Evolutionary conservation across 2,888 invertebrate species (phyloP).

Genomic region (Myopa testacea): DNA sequence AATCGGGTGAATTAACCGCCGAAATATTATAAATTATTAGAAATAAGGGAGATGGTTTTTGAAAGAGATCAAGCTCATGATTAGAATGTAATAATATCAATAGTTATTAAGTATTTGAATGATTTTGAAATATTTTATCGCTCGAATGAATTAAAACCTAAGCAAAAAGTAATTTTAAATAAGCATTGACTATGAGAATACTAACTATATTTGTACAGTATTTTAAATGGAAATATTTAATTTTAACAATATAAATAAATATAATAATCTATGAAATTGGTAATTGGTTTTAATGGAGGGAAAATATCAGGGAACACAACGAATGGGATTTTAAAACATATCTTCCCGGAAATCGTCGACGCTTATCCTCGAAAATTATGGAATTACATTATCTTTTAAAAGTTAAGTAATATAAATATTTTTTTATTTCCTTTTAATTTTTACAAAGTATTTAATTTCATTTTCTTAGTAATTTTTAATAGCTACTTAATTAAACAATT

Average conservation of each 20-base stretch:
- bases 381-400: too few species aligned
- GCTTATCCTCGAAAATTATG: too few species aligned
- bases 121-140: neutral
- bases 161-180: slow-evolving; percentile 8
- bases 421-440: slow-evolving; percentile 9
- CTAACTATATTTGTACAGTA: slow-evolving; percentile 14
- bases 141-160: slow-evolving; percentile 9
- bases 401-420: too few species aligned
- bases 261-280: neutral
- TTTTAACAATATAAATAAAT: neutral
- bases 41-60: too few species aligned
- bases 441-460: neutral
- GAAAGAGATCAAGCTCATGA: too few species aligned
- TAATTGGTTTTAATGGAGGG: neutral
- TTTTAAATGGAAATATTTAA: neutral
- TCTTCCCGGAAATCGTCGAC: too few species aligned
- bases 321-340: too few species aligned
- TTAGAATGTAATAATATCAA: too few species aligned
- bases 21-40: too few species aligned
- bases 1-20: neutral
- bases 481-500: slow-evolving; percentile 13
- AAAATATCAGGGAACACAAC: too few species aligned
- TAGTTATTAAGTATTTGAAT: too few species aligned
- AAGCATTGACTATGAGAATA: slow-evolving; percentile 8
- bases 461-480: neutral